phyloP scores from a whole-genome alignment of 2,113 vertebrate genomes.

The Semicossyphus pulcher region DNA sequence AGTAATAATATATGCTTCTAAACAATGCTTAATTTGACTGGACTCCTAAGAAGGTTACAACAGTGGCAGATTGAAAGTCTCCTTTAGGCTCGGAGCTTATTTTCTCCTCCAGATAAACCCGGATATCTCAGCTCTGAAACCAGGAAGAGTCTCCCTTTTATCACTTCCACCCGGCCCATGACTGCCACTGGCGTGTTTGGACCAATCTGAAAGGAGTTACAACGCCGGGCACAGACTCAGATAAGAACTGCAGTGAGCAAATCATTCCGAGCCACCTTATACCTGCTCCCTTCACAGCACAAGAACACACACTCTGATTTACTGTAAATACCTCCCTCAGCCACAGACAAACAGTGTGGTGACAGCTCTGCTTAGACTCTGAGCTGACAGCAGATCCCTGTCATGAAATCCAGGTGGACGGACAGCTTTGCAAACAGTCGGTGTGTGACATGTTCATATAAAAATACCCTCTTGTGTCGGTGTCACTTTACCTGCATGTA shows the following conservation, averaged over 20 bases:
- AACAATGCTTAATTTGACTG: neutral
- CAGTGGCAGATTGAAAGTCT: neutral
- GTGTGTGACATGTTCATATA: neutral
- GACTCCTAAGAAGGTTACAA: neutral
- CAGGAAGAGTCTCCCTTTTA: neutral
- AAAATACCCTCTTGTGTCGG: neutral
- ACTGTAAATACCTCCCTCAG: slow-evolving; percentile 29
- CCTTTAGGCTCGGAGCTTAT: neutral
- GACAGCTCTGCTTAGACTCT: slow-evolving; percentile 9
- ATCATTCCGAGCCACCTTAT: neutral
- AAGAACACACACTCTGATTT: slow-evolving; percentile 12
- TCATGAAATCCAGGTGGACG: slow-evolving; percentile 13
- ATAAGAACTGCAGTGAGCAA: neutral
- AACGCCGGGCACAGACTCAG: neutral
- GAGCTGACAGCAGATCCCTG: slow-evolving; percentile 37
- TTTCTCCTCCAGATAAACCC: slow-evolving; percentile 11
- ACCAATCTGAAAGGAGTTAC: slow-evolving; percentile 6
- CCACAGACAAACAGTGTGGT: slow-evolving; percentile 23
- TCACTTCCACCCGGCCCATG: neutral
- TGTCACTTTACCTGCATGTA: neutral
- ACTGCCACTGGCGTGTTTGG: neutral
- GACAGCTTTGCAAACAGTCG: slow-evolving; percentile 1
- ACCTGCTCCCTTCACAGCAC: neutral
- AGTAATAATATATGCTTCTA: neutral
- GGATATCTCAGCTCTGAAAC: neutral